These are phyloP conservation scores for Astreopora myriophthalma DNA, from an alignment of 64 coral and sea anemone genomes.

Conservation along the genomic window DNA sequence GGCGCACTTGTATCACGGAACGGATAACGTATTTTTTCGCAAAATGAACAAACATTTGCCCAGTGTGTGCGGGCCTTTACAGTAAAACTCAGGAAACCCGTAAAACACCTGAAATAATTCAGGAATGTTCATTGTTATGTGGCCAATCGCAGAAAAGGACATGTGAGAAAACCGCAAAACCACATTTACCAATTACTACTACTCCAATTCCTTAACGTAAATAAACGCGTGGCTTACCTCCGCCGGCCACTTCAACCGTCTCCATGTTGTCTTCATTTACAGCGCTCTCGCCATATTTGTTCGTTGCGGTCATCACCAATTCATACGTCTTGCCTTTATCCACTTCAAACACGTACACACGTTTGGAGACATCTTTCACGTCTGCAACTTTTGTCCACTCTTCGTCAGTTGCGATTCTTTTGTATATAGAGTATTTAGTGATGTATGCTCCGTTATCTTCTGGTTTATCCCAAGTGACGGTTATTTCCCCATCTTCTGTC, in stretches of 20 bases:
- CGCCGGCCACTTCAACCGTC: background rate
- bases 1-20: too few species aligned
- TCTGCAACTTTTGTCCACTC: background rate
- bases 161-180: too few species aligned
- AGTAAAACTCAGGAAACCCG: too few species aligned
- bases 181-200: too few species aligned
- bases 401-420: background rate
- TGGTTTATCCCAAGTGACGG: background rate
- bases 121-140: too few species aligned
- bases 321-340: background rate
- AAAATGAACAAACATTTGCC: too few species aligned
- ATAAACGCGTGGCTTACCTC: background rate
- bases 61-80: too few species aligned
- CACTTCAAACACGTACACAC: background rate
- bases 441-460: background rate
- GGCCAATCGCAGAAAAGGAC: too few species aligned
- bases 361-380: background rate
- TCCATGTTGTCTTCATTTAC: background rate
- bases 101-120: too few species aligned
- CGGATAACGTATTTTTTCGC: too few species aligned
- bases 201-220: too few species aligned
- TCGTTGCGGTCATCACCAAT: background rate
- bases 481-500: background rate
- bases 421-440: background rate
- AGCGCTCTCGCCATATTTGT: background rate